Percentiles rank a stretch among this genome's conserved stretches.
Evolutionary conservation across 2,888 invertebrate genomes (phyloP).

Genomic region (Ditula angustiorana): DNA sequence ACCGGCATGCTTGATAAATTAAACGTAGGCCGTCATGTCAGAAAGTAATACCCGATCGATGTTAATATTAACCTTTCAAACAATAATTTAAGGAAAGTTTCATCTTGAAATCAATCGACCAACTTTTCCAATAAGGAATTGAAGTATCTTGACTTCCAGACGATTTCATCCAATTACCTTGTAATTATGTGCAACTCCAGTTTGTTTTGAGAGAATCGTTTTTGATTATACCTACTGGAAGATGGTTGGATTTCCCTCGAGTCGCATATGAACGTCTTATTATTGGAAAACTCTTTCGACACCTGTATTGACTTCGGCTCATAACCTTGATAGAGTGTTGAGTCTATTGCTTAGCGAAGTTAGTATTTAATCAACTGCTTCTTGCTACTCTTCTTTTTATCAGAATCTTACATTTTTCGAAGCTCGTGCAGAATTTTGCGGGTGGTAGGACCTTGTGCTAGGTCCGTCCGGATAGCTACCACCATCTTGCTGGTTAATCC

Average conservation of each 20-base stretch:
- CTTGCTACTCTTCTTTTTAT: no score
- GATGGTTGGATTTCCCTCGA: background rate
- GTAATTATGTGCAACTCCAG: conserved; percentile 3
- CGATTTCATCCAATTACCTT: conserved; percentile 5
- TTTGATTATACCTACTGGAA: background rate
- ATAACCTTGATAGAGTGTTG: no score
- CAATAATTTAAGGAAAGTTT: background rate
- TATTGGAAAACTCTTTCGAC: background rate
- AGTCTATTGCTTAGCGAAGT: no score
- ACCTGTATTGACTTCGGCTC: no score
- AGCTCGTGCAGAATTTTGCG: no score
- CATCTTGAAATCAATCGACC: background rate
- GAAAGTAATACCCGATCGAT: background rate
- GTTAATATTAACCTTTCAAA: background rate
- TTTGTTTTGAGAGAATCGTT: background rate
- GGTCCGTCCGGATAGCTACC: no score
- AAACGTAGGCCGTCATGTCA: no score
- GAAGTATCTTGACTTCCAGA: background rate
- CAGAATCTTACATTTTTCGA: no score
- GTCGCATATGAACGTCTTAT: background rate
- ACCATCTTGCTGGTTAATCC: no score
- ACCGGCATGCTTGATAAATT: no score
- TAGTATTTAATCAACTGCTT: no score
- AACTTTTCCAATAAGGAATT: conserved; percentile 5
- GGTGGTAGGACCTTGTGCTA: no score